These are phyloP conservation scores for Halyomorpha halys DNA, from an alignment of 1,140 invertebrate species.

Conservation along the genomic window DNA sequence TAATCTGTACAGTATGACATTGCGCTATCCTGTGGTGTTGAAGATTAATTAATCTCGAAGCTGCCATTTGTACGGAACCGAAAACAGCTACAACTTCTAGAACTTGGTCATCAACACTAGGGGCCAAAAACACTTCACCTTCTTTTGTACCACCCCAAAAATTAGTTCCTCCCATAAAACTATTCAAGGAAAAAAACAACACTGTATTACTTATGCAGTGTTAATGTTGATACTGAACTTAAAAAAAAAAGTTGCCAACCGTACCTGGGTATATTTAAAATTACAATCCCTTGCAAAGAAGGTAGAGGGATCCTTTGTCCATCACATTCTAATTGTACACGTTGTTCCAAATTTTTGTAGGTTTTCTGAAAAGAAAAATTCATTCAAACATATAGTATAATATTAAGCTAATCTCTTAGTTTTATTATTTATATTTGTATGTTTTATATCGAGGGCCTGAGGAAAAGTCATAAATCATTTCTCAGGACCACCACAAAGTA, in stretches of 20 bases:
- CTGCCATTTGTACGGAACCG: conserved; percentile 93
- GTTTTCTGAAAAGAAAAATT: conserved; percentile 51
- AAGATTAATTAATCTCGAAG: conserved; percentile 84
- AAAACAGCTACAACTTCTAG: conserved; percentile 94
- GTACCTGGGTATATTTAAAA: conserved; percentile 89
- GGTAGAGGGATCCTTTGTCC: conserved; percentile 84
- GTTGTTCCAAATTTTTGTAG: conserved; percentile 92
- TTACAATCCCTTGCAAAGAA: conserved; percentile 90
- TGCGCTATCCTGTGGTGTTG: conserved; percentile 96
- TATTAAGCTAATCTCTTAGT: no score
- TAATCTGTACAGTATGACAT: conserved; percentile 89
- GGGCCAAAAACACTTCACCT: conserved; percentile 76
- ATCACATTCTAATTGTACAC: conserved; percentile 86
- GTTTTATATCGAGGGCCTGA: no score
- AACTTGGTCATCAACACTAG: conserved; percentile 85
- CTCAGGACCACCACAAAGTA: no score
- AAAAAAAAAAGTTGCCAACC: no score
- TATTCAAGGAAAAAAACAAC: conserved; percentile 35
- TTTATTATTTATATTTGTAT: no score
- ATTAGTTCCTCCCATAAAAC: conserved; percentile 97
- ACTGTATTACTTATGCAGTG: background rate
- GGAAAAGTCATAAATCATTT: no score
- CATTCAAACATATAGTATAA: conserved; percentile 12
- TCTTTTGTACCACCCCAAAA: conserved; percentile 92
- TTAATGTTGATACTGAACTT: no score